Evolutionary conservation across 2,797 vertebrate species (phyloP), one percentile per base, ranked within the genome.

Genomic region (Petrocephalus sullivani): DNA sequence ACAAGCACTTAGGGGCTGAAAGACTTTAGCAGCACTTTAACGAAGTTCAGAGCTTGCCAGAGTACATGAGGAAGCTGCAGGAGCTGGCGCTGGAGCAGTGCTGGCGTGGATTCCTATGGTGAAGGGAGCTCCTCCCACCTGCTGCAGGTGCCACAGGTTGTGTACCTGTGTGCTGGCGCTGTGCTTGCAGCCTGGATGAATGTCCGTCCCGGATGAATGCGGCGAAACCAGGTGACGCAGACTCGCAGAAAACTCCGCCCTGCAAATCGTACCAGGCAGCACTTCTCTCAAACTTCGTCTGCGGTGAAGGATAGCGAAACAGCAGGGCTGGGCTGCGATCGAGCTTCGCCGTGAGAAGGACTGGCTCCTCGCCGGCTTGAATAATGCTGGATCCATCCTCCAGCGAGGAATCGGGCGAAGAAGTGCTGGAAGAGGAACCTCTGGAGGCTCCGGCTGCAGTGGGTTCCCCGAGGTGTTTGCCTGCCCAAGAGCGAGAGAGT

Each of bases 351-450:
- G 33, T 2, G 67, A 89, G 28, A 41, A 84, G 37, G 16, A 88
- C 86, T 64, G 91, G 90, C 88, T 89, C 87, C 90, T 88, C 53
- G 58, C 19, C 81, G 51, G 85, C 23, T 78, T 81, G 75, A 89
- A 89, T 86, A 87, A 99, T 99, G 98, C 94, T 99, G 94, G 98
- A 98, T 94, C 98, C 97, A 91, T 99, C 98, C 89, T 99, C 98
- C 92, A 99, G 98, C 93, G 98, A 99, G 23, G 97, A 98, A 91
- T 97, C 97, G 90, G 97, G 96, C 90, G 95, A 93, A 75, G 96
- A 98, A 64, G 58, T 87, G 57, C 7, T 61, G 58, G 86, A 67
- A 84, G 94, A 95, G 61, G 97, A 97, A 92, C 92, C 95, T 92
- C 93, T 93, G 85, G 95, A 94, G 88, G 95, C 94, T 90, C 89